Percentiles rank a stretch among this genome's conserved stretches.
phyloP scores from a whole-genome alignment of 2,797 vertebrate species.

The Hozukius guyotensis region DNA sequence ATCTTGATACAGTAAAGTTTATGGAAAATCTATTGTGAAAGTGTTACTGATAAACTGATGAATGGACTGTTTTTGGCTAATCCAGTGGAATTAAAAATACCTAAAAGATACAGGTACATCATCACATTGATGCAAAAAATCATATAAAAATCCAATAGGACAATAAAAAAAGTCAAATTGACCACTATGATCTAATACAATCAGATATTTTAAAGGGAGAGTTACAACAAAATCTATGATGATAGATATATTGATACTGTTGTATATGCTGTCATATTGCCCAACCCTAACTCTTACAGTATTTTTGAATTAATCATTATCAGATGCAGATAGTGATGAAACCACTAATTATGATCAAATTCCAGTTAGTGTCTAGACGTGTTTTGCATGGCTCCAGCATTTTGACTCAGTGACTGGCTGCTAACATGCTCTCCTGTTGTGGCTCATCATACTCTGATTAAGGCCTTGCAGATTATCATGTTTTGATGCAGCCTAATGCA shows the following conservation, averaged over 20 bases:
- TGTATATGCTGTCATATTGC: not conserved
- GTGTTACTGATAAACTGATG: not conserved
- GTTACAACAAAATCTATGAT: not conserved
- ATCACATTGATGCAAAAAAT: not conserved
- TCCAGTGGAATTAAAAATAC: not conserved
- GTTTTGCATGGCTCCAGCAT: slow-evolving; percentile 3
- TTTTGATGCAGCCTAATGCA: slow-evolving; percentile 53
- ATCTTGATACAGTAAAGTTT: not conserved
- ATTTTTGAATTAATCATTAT: not conserved
- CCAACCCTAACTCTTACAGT: not conserved
- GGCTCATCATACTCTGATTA: slow-evolving; percentile 55
- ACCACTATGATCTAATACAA: not conserved
- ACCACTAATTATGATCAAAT: not conserved
- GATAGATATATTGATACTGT: not conserved
- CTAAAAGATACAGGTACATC: not conserved
- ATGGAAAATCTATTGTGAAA: not conserved
- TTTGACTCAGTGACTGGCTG: slow-evolving; percentile 7
- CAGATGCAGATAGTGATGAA: not conserved
- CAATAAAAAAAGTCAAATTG: not conserved
- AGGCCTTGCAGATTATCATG: slow-evolving; percentile 58
- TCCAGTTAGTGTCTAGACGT: not conserved
- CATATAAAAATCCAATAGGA: not conserved
- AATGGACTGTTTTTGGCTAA: not conserved
- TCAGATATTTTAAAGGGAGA: not conserved
- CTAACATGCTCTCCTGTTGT: slow-evolving; percentile 29